phyloP scores from a whole-genome alignment of 30 jellyfish, hydroid and myxozoan genomes.

The Pelagia noctiluca region DNA sequence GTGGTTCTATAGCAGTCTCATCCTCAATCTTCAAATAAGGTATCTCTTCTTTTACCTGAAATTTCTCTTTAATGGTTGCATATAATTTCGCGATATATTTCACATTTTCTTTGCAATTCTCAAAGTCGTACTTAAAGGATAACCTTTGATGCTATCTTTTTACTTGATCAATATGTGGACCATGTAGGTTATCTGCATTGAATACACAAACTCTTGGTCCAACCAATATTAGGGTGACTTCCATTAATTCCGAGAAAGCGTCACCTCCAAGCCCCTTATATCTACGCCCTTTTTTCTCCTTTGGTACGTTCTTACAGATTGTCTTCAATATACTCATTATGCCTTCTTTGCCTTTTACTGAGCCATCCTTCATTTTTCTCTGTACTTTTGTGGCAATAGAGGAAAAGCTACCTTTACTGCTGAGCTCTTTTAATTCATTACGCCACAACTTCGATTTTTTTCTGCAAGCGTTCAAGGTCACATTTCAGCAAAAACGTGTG shows the following conservation, averaged over 20 bases:
- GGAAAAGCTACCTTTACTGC: constrained; percentile 34
- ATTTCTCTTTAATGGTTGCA: constrained; percentile 20
- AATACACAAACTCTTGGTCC: constrained; percentile 46
- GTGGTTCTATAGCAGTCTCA: constrained; percentile 57
- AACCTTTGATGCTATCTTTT: constrained; percentile 49
- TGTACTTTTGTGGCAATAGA: constrained; percentile 22
- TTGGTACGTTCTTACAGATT: neutral
- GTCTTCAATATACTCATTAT: constrained; percentile 19
- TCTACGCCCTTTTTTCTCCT: neutral
- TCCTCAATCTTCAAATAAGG: constrained; percentile 45
- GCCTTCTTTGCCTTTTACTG: constrained; percentile 32
- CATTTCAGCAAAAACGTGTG: constrained; percentile 14
- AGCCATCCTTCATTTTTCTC: neutral
- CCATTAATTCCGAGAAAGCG: constrained; percentile 37
- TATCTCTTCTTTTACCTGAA: constrained; percentile 4
- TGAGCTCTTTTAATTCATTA: constrained; percentile 19
- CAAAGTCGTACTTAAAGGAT: constrained; percentile 29
- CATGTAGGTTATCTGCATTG: constrained; percentile 52
- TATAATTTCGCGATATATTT: constrained; percentile 30
- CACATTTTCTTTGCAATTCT: neutral
- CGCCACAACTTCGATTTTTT: neutral
- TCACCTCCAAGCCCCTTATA: constrained; percentile 33
- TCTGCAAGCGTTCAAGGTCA: constrained; percentile 16
- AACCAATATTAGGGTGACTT: constrained; percentile 26
- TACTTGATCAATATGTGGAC: constrained; percentile 49